Conservation (phyloP, 2,113 vertebrate species). For the Ceyx melanurus region DNA sequence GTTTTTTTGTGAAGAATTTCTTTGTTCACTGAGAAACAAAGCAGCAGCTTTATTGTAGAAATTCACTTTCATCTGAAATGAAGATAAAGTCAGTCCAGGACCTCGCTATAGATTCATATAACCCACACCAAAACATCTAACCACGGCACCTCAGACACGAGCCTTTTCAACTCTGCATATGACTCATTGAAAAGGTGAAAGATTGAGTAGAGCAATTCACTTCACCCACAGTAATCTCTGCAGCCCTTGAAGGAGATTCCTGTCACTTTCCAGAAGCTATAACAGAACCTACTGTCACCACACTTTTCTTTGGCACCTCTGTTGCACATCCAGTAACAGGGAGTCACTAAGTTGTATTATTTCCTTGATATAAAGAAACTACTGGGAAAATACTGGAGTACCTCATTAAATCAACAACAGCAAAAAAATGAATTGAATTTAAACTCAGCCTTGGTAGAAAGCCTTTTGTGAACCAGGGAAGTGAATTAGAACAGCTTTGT, state of each 20-base stretch:
- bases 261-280: not conserved
- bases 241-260: not conserved
- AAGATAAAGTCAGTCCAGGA: not conserved
- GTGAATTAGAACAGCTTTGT: not conserved
- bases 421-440: not conserved
- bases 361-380: not conserved
- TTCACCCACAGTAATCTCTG: not conserved
- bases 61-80: not conserved
- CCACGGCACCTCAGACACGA: not conserved
- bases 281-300: not conserved
- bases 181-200: not conserved
- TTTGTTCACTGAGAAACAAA: slow-evolving; percentile 40
- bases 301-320: not conserved
- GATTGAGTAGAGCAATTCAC: not conserved
- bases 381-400: not conserved
- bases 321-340: not conserved
- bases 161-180: not conserved
- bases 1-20: not conserved
- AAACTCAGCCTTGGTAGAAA: not conserved
- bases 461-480: not conserved
- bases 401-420: not conserved
- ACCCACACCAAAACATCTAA: not conserved
- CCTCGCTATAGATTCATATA: not conserved
- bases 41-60: not conserved
- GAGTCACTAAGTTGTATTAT: not conserved